Percentiles rank a stretch among this genome's conserved stretches.
phyloP scores from a whole-genome alignment of 2,113 vertebrate genomes.

The Archocentrus centrarchus region DNA sequence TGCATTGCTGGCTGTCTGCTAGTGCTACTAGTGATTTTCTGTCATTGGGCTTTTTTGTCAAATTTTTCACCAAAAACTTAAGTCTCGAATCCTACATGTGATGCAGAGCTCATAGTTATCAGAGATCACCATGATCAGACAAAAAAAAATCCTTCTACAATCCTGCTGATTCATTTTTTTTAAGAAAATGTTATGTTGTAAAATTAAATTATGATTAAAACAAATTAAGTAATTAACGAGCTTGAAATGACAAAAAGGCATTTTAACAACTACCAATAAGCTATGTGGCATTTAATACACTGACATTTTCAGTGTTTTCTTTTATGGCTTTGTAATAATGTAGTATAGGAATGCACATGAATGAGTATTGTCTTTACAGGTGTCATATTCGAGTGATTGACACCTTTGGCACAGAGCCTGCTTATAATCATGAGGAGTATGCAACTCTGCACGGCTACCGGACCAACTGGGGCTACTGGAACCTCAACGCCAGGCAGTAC shows the following conservation, averaged over 20 bases:
- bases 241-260: background rate
- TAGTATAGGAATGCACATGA: background rate
- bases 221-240: background rate
- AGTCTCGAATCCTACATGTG: background rate
- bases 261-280: background rate
- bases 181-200: background rate
- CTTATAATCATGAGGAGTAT: conserved; percentile 97
- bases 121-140: background rate
- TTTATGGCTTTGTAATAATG: background rate
- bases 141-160: background rate
- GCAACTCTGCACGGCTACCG: conserved; percentile 93
- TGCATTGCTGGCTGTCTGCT: background rate
- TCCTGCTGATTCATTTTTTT: background rate
- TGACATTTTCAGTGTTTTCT: background rate
- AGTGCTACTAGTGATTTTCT: too few relatives aligned
- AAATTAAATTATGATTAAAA: background rate
- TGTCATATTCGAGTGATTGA: conserved; percentile 96
- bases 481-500: conserved; percentile 93
- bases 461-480: conserved; percentile 99
- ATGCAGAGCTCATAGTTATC: background rate
- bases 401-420: conserved; percentile 96
- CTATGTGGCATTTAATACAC: background rate
- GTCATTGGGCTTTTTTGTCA: background rate
- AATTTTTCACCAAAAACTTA: background rate
- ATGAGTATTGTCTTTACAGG: conserved; percentile 71